phyloP scores from a whole-genome alignment of 2,113 vertebrate genomes.

The Ranitomeya imitator region DNA sequence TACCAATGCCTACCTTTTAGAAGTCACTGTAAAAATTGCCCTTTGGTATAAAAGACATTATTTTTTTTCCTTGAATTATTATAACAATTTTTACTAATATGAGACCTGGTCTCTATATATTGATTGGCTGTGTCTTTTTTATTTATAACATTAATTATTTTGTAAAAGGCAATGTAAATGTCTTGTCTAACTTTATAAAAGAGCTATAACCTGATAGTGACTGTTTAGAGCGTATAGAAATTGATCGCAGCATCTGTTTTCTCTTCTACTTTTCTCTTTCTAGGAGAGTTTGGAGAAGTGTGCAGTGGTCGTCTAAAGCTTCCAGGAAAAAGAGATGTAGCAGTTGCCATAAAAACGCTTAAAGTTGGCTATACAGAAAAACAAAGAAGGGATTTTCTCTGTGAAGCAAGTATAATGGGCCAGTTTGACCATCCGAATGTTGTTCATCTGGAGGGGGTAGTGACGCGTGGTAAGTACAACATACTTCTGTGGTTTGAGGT shows the following conservation, averaged over 20 bases:
- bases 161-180: too few species aligned
- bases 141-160: too few species aligned
- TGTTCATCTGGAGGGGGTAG: conserved; percentile 95
- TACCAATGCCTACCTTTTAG: too few species aligned
- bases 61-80: too few species aligned
- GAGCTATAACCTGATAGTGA: too few species aligned
- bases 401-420: conserved; percentile 98
- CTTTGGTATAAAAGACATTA: not conserved
- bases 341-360: conserved; percentile 95
- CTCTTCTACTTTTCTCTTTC: conserved; percentile 57
- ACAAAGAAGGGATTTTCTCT: conserved; percentile 93
- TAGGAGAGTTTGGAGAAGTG: conserved; percentile 98
- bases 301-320: conserved; percentile 96
- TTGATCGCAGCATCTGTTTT: too few species aligned
- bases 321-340: conserved; percentile 90
- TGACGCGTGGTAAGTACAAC: conserved; percentile 86
- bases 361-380: conserved; percentile 98
- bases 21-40: not conserved
- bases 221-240: too few species aligned
- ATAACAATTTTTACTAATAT: not conserved
- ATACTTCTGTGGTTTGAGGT: not conserved
- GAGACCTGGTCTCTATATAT: not conserved
- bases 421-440: conserved; percentile 98
- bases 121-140: not conserved
- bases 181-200: too few species aligned